Conservation (phyloP, 2,888 invertebrate species). For the Peribatodes rhomboidaria region DNA sequence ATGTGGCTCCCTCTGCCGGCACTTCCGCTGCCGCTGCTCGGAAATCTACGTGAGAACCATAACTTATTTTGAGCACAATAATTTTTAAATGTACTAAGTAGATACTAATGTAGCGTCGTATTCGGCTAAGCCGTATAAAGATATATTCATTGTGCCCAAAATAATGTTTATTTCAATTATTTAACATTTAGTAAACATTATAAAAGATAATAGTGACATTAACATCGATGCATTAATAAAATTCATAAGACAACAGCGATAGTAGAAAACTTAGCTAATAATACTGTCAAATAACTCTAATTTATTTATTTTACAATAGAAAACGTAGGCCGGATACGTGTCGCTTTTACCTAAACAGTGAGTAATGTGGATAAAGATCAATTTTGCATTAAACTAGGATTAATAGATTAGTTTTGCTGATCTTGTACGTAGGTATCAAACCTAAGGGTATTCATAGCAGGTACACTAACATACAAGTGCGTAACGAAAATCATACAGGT, state of each 20-base stretch:
- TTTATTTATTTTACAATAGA: slow-evolving; percentile 4
- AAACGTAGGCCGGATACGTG: slow-evolving; percentile 47
- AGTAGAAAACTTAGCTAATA: slow-evolving; percentile 51
- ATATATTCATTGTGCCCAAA: slow-evolving; percentile 44
- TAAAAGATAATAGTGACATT: slow-evolving; percentile 47
- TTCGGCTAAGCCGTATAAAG: slow-evolving; percentile 33
- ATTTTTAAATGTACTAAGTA: slow-evolving; percentile 8
- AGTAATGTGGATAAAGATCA: not conserved
- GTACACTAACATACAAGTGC: no score
- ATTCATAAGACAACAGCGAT: slow-evolving; percentile 69
- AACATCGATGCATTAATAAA: slow-evolving; percentile 64
- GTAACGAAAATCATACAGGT: no score
- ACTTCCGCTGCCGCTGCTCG: no score
- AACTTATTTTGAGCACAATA: slow-evolving; percentile 40
- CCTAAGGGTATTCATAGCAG: not conserved
- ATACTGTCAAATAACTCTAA: slow-evolving; percentile 43
- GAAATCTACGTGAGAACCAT: slow-evolving; percentile 29
- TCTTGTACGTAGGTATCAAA: not conserved
- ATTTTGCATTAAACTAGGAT: not conserved
- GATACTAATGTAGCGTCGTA: slow-evolving; percentile 5
- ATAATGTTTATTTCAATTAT: slow-evolving; percentile 18
- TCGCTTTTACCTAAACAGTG: slow-evolving; percentile 10
- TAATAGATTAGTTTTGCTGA: not conserved
- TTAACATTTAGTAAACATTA: slow-evolving; percentile 25
- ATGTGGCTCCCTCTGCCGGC: no score